phyloP scores from a whole-genome alignment of 2,888 invertebrate species.

The Griposia aprilina region DNA sequence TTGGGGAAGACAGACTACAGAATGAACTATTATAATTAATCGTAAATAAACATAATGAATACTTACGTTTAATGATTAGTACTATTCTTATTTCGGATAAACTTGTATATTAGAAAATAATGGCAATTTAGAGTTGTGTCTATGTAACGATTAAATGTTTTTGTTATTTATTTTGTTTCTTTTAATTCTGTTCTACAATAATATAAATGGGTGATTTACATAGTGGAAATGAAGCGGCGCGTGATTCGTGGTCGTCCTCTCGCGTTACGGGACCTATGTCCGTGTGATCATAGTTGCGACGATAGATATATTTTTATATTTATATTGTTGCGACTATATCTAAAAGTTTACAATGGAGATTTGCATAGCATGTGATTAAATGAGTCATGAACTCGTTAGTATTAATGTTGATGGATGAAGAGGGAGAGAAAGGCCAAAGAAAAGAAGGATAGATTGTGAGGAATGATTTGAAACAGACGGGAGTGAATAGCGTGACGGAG shows the following conservation, averaged over 20 bases:
- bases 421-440: not conserved
- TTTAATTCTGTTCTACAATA: conserved; percentile 65
- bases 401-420: not conserved
- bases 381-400: not conserved
- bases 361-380: conserved; percentile 35
- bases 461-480: not conserved
- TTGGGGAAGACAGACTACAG: too few relatives aligned
- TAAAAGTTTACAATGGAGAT: conserved; percentile 34
- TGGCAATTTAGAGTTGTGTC: conserved; percentile 31
- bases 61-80: conserved; percentile 22
- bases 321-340: too few relatives aligned
- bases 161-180: conserved; percentile 5
- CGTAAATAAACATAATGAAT: not conserved
- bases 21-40: not conserved
- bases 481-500: not conserved
- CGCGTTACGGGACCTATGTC: conserved; percentile 63
- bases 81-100: not conserved
- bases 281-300: not conserved
- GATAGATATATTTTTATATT: too few relatives aligned
- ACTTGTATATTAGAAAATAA: conserved; percentile 37
- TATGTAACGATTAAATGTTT: conserved; percentile 35
- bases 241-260: conserved; percentile 75
- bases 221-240: conserved; percentile 71
- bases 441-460: not conserved
- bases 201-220: conserved; percentile 77